Conservation (phyloP, 2,797 vertebrate genomes). For the Octomys mimax region DNA sequence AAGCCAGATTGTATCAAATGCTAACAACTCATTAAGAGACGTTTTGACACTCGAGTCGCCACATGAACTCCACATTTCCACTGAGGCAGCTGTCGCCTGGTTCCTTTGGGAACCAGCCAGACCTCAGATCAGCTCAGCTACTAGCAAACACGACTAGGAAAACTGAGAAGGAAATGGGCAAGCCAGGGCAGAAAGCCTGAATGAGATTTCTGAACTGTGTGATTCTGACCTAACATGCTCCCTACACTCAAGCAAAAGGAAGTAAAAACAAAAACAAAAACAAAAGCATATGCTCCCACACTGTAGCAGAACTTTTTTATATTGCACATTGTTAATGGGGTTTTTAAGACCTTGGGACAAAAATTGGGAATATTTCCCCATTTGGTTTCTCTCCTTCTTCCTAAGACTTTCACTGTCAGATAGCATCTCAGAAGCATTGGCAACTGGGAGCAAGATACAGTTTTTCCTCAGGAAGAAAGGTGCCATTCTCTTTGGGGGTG, state of each 20-base stretch:
- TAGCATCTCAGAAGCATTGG: neutral
- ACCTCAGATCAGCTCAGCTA: neutral
- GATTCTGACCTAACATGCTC: slow-evolving; percentile 9
- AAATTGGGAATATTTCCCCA: neutral
- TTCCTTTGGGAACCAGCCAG: slow-evolving; percentile 37
- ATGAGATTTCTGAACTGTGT: neutral
- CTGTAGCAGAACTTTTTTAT: neutral
- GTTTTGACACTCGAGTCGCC: neutral
- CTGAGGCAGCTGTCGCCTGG: neutral
- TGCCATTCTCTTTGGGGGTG: neutral
- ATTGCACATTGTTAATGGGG: neutral
- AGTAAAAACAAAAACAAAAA: neutral
- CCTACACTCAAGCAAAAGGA: neutral
- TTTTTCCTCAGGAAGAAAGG: neutral
- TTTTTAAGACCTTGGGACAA: neutral
- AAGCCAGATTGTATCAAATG: slow-evolving; percentile 28
- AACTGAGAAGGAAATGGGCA: slow-evolving; percentile 15
- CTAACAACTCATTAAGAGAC: slow-evolving; percentile 48
- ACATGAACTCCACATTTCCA: slow-evolving; percentile 8
- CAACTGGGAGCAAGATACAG: neutral
- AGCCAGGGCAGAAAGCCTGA: neutral
- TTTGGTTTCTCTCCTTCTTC: neutral
- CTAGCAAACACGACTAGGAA: neutral
- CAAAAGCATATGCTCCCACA: neutral
- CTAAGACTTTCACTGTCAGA: neutral